Evolutionary conservation across 2,888 invertebrate species (phyloP).

Genomic region (Drosophila infuscata): DNA sequence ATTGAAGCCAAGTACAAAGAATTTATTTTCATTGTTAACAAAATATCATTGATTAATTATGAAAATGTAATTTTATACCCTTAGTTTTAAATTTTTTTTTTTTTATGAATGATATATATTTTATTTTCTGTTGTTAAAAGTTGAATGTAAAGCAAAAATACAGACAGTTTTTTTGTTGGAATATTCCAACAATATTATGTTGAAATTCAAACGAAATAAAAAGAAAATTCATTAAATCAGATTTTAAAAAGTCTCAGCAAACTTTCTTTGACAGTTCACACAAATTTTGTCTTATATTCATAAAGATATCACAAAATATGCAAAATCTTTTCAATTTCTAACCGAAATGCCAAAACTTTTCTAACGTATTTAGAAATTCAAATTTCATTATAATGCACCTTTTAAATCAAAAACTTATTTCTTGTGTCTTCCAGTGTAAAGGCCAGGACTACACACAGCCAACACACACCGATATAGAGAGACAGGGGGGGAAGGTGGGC

Average conservation of each 20-base stretch:
- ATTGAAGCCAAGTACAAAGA: not conserved
- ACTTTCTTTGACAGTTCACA: constrained; percentile 1
- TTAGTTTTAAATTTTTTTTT: too few relatives aligned
- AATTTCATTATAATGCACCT: constrained; percentile 10
- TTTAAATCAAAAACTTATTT: constrained; percentile 11
- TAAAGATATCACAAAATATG: constrained; percentile 4
- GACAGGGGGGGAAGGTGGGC: not conserved
- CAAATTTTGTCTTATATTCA: not conserved
- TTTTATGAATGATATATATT: not conserved
- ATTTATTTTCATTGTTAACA: not conserved
- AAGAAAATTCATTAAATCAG: not conserved
- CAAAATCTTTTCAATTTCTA: not conserved
- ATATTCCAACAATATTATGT: too few relatives aligned
- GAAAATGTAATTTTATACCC: too few relatives aligned
- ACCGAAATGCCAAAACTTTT: constrained; percentile 8
- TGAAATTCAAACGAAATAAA: not conserved
- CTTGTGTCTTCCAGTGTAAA: constrained; percentile 24
- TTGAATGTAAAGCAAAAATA: not conserved
- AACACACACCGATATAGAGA: not conserved
- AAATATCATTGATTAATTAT: too few relatives aligned
- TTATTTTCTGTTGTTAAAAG: not conserved
- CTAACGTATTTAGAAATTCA: constrained; percentile 21
- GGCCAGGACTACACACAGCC: not conserved
- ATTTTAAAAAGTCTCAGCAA: not conserved
- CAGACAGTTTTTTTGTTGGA: not conserved